phyloP scores from a whole-genome alignment of 2,113 vertebrate species.

The Lipotes vexillifer region DNA sequence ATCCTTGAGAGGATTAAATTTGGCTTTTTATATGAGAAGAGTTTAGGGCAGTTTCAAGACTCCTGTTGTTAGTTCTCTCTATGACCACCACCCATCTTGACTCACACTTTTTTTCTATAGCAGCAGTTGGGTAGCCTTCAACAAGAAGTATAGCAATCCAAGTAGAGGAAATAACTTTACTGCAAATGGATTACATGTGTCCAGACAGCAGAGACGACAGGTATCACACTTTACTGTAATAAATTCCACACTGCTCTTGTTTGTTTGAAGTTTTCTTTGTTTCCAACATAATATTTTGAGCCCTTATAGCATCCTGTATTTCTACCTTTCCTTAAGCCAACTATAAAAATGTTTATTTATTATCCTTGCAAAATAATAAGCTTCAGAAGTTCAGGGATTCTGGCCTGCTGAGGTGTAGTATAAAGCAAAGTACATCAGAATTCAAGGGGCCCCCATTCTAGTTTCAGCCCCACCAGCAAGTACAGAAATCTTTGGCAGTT shows the following conservation, averaged over 20 bases:
- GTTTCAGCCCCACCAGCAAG: neutral
- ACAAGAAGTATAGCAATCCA: neutral
- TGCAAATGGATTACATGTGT: neutral
- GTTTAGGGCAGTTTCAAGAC: neutral
- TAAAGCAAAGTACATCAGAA: neutral
- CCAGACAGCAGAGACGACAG: neutral
- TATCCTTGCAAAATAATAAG: neutral
- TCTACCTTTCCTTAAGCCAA: neutral
- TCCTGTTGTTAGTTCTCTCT: neutral
- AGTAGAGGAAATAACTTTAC: neutral
- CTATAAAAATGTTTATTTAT: neutral
- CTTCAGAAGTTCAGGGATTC: neutral
- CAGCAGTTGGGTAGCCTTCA: neutral
- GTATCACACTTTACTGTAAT: neutral
- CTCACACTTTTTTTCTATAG: neutral
- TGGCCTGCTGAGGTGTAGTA: neutral
- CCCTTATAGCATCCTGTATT: neutral
- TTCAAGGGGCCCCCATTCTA: neutral
- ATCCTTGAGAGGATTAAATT: neutral
- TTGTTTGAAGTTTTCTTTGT: neutral
- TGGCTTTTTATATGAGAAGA: neutral
- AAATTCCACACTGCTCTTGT: neutral
- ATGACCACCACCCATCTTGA: neutral
- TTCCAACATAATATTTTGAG: neutral
- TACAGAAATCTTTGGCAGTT: neutral